These are phyloP conservation scores for Zapornia atra DNA, from an alignment of 2,113 vertebrate species.

Conservation along the genomic window DNA sequence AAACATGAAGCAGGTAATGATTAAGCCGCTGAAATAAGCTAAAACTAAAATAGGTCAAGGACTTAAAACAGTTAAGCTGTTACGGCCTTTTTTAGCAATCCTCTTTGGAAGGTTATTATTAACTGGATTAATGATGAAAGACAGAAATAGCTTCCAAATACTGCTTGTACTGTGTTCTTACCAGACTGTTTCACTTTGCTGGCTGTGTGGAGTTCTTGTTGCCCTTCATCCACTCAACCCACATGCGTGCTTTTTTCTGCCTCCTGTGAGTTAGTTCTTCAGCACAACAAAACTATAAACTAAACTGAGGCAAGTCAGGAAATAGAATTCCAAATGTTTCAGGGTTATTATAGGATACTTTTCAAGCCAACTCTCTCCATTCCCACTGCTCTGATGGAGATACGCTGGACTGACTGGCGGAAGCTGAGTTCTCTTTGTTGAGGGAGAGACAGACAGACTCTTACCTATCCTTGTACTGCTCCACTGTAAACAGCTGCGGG, in stretches of 20 bases:
- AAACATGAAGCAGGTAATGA: constrained; percentile 43
- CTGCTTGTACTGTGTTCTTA: neutral
- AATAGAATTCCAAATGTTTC: neutral
- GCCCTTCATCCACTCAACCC: neutral
- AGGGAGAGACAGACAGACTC: neutral
- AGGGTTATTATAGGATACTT: neutral
- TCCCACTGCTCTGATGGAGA: neutral
- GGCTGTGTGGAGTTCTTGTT: neutral
- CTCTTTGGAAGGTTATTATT: constrained; percentile 57
- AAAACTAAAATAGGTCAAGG: constrained; percentile 35
- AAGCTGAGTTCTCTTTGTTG: neutral
- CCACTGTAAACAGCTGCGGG: neutral
- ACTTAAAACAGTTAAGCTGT: constrained; percentile 40
- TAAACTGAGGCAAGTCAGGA: neutral
- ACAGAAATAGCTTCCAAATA: constrained; percentile 22
- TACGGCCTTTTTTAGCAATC: constrained; percentile 14
- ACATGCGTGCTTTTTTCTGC: neutral
- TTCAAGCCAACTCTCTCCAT: neutral
- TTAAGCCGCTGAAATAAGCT: neutral
- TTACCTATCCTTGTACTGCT: neutral
- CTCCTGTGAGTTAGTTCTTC: neutral
- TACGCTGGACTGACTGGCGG: neutral
- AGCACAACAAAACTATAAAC: neutral
- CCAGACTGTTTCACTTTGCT: neutral
- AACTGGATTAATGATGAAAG: constrained; percentile 31